phyloP scores from a whole-genome alignment of 2,888 invertebrate genomes.

The Isotomurus palustris region DNA sequence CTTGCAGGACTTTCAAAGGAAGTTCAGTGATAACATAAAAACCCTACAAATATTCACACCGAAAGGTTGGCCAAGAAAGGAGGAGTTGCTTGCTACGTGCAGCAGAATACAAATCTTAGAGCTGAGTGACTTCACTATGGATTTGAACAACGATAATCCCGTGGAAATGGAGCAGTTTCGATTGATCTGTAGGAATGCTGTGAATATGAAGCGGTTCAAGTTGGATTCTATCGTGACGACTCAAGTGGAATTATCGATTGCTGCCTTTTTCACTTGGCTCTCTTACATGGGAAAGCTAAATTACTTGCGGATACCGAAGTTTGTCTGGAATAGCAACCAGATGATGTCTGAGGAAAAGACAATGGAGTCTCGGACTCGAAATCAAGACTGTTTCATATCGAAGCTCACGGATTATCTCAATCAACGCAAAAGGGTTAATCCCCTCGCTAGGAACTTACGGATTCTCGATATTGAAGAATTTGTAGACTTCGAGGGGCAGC shows the following conservation, averaged over 20 bases:
- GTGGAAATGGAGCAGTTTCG: neutral
- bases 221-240: neutral
- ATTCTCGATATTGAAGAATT: no score
- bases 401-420: no score
- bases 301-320: neutral
- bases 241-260: neutral
- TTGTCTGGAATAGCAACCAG: no score
- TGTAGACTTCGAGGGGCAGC: no score
- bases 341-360: no score
- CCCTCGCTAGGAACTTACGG: no score
- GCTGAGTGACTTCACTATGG: neutral
- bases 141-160: neutral
- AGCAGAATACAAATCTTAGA: neutral
- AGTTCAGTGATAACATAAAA: neutral
- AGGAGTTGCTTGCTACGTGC: constrained; percentile 7
- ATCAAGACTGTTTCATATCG: no score
- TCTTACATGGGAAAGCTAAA: neutral
- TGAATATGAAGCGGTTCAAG: neutral
- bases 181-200: neutral
- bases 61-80: neutral
- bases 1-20: neutral
- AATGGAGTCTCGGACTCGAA: no score
- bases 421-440: no score
- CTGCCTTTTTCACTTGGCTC: neutral
- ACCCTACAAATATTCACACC: neutral